Conservation (phyloP, 2,888 invertebrate species). For the Oligia latruncula region DNA sequence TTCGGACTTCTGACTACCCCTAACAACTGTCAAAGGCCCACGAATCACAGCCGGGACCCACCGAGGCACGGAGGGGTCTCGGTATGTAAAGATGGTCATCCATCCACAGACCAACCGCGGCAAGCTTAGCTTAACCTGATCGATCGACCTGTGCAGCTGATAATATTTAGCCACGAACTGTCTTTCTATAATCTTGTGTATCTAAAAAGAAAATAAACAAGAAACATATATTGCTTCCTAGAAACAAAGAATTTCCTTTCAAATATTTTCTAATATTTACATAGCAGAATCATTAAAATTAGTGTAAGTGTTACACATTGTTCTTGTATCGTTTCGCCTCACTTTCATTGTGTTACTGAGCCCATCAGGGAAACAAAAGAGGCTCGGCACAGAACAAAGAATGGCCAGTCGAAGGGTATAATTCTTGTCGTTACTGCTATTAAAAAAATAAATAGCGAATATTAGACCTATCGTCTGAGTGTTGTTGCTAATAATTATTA, state of each 20-base stretch:
- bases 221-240: not conserved
- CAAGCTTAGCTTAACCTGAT: too few relatives aligned
- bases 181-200: not conserved
- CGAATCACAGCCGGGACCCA: too few relatives aligned
- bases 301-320: slow-evolving; percentile 59
- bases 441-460: slow-evolving; percentile 57
- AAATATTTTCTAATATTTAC: slow-evolving; percentile 46
- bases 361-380: slow-evolving; percentile 56
- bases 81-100: too few relatives aligned
- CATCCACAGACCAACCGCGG: not conserved
- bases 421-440: slow-evolving; percentile 54
- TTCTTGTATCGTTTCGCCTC: slow-evolving; percentile 47
- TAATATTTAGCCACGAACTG: not conserved
- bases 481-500: slow-evolving; percentile 41
- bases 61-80: too few relatives aligned
- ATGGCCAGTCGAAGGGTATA: slow-evolving; percentile 48
- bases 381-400: slow-evolving; percentile 47
- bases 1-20: too few relatives aligned
- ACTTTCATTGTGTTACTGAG: slow-evolving; percentile 53
- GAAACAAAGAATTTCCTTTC: slow-evolving; percentile 27
- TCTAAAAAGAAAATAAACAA: not conserved
- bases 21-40: too few relatives aligned
- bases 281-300: slow-evolving; percentile 50
- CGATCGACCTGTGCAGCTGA: too few relatives aligned
- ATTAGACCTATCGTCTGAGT: slow-evolving; percentile 47